Evolutionary conservation across 2,113 vertebrate genomes (phyloP).

Genomic region (Agapornis roseicollis): DNA sequence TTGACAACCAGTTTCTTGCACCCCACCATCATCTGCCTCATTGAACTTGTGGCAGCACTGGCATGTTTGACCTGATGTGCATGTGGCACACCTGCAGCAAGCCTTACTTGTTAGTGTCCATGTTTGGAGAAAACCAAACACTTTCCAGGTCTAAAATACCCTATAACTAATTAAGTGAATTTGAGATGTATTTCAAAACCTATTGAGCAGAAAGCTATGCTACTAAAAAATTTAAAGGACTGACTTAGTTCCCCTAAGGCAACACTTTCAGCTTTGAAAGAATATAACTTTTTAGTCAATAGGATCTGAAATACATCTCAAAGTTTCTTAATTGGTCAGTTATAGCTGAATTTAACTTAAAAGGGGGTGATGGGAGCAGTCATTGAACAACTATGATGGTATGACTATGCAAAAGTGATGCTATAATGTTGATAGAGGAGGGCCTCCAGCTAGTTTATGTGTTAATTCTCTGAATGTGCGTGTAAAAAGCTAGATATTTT

Average conservation of each 20-base stretch:
- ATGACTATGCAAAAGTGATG: background rate
- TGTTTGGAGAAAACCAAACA: background rate
- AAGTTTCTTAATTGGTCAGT: conserved; percentile 45
- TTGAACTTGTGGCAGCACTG: fast-evolving
- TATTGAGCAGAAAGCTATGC: conserved; percentile 31
- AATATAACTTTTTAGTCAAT: conserved; percentile 44
- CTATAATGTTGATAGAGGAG: background rate
- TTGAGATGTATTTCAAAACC: conserved; percentile 47
- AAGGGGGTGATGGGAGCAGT: background rate
- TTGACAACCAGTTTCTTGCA: background rate
- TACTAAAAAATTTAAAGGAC: conserved; percentile 42
- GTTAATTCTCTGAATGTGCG: background rate
- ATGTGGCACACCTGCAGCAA: background rate
- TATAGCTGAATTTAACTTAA: conserved; percentile 15
- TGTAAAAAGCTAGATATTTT: background rate
- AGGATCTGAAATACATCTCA: conserved; percentile 27
- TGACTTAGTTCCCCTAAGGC: conserved; percentile 49
- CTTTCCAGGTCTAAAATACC: conserved; percentile 7
- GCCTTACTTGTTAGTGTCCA: background rate
- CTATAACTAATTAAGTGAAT: conserved; percentile 11
- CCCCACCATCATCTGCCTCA: background rate
- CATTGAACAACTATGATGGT: background rate
- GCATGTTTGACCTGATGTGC: background rate
- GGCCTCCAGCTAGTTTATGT: background rate
- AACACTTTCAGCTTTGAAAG: conserved; percentile 42